Base-by-base conservation (phyloP, 2,888 invertebrate genomes). In the Xanthostigma xanthostigma region DNA sequence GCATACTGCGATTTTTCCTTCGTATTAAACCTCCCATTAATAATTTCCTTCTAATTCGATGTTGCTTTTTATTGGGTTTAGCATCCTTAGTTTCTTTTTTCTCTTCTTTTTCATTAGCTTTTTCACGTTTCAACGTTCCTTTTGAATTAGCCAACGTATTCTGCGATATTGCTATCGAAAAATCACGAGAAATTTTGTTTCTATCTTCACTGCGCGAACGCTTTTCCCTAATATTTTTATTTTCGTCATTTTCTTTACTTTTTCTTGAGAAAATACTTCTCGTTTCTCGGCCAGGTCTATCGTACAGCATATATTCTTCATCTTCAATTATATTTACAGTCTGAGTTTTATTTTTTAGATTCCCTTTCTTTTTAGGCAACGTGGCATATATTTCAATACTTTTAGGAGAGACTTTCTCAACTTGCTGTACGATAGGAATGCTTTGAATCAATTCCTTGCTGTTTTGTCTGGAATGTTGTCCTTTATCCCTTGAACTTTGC, bases 311-410 rank as follows among this genome's bases (percentile, higher is more conserved):
- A 55, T 76, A 76, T 53, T 85, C 81, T 54, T 79, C 81, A 56
- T 85, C 84, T 58, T 87, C 87, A 45, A 81, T 76, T 12, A 74
- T 73, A 59, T 81, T 81, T 4, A 79, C 75, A 0, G 78, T 72
- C 8, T 70, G 69, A 0, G 73, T 64, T 52, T 77, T 72, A 55
- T 74, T 78, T 56, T 84, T 81, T 1, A 81, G 64, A 0, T 74
- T 75, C 41, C 80, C 79, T 59, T 88, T 89, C 67, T 87, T 90
- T 65, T 91, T 91, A 1, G 92, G 92, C 35, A 92, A 65, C 0
- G 92, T 92, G 0, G 91, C 92, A 62, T 92, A 92, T 53, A 92
- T 90, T 69, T 91, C 91, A 50, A 91, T 91, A 54, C 76, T 88
- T 59, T 81, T 81, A 42, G 51, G 53, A 5, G 56, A 44, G 41